Percentiles rank a stretch among this genome's conserved stretches.
Evolutionary conservation across 35 echinoderm and acorn worm species (phyloP).

Genomic region (Apostichopus parvimensis): DNA sequence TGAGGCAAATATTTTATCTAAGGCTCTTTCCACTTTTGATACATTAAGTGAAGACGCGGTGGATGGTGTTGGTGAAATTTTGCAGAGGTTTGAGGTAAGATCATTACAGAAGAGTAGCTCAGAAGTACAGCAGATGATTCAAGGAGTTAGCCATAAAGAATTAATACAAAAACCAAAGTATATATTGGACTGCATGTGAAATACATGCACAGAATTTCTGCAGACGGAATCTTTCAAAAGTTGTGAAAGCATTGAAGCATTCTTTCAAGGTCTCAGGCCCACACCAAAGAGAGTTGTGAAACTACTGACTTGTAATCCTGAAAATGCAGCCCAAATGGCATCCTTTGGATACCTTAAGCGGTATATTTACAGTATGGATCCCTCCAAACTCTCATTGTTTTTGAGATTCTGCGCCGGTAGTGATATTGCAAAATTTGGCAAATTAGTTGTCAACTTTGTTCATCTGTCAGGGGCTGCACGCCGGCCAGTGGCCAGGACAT

Average conservation of each 20-base stretch:
- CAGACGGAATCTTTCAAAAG: constrained; percentile 3
- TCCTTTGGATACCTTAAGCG: neutral
- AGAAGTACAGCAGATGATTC: neutral
- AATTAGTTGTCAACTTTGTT: neutral
- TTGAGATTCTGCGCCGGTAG: neutral
- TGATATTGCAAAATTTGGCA: neutral
- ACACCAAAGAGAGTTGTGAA: neutral
- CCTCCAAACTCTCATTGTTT: neutral
- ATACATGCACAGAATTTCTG: neutral
- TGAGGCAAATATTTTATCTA: neutral
- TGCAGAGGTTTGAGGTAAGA: neutral
- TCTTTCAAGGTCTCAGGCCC: neutral
- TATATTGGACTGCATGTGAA: neutral
- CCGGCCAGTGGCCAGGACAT: neutral
- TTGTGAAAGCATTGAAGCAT: neutral
- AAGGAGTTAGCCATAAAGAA: neutral
- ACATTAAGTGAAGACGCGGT: neutral
- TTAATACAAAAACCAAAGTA: constrained; percentile 22
- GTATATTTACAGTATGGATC: neutral
- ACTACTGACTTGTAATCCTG: neutral
- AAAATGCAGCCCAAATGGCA: neutral
- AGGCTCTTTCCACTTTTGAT: neutral
- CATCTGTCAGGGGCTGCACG: neutral
- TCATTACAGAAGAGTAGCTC: neutral
- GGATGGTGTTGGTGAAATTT: neutral